Evolutionary conservation across 2,888 invertebrate species (phyloP).

Genomic region (Trichogramma dendrolimi): DNA sequence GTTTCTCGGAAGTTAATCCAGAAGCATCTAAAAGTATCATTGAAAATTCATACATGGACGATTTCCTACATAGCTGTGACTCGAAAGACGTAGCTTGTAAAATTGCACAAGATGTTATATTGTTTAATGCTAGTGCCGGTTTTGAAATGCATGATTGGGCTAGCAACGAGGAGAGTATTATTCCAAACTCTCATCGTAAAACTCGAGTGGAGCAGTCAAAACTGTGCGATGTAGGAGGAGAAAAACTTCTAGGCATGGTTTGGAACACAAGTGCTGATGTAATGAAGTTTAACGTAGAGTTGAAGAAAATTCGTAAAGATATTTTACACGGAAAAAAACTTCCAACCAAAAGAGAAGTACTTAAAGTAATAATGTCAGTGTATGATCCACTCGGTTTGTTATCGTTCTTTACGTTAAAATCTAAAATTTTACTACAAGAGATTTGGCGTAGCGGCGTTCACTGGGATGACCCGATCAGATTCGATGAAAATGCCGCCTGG

Average conservation of each 20-base stretch:
- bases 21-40: too few relatives aligned
- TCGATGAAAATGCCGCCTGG: slow-evolving; percentile 20
- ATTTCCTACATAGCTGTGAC: too few relatives aligned
- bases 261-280: slow-evolving; percentile 28
- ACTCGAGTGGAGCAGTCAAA: too few relatives aligned
- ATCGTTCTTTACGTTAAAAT: slow-evolving; percentile 25
- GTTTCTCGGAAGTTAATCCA: too few relatives aligned
- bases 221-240: not conserved
- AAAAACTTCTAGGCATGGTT: slow-evolving; percentile 27
- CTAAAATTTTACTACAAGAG: slow-evolving; percentile 31
- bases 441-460: slow-evolving; percentile 26
- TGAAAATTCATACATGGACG: too few relatives aligned
- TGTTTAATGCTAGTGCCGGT: too few relatives aligned
- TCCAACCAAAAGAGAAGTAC: slow-evolving; percentile 31
- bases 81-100: too few relatives aligned
- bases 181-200: too few relatives aligned
- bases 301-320: too few relatives aligned
- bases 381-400: slow-evolving; percentile 37
- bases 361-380: slow-evolving; percentile 30
- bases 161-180: too few relatives aligned
- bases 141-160: too few relatives aligned
- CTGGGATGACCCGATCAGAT: slow-evolving; percentile 24
- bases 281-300: slow-evolving; percentile 26
- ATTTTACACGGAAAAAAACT: slow-evolving; percentile 17
- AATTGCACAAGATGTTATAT: too few relatives aligned